Conservation (phyloP, 2,888 invertebrate genomes). For the Nysson spinosus region DNA sequence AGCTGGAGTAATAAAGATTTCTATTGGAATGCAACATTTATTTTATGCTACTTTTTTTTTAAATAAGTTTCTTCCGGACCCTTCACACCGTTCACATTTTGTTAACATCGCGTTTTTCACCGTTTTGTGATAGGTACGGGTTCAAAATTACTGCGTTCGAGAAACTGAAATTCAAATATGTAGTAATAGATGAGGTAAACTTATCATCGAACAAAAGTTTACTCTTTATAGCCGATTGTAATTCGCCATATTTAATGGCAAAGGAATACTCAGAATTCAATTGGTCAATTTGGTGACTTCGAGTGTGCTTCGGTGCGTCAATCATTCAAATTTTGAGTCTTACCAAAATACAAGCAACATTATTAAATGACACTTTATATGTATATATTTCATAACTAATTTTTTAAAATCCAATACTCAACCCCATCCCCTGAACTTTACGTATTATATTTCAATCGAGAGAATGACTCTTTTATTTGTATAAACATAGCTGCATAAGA, state of each 20-base stretch:
- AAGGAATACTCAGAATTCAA: conserved; percentile 44
- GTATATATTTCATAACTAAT: conserved; percentile 5
- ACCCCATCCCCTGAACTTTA: conserved; percentile 25
- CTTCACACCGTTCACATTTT: conserved; percentile 44
- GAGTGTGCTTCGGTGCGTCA: too few species aligned
- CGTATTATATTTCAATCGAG: conserved; percentile 37
- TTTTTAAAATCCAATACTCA: conserved; percentile 32
- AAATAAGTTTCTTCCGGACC: too few species aligned
- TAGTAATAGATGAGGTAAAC: conserved; percentile 35
- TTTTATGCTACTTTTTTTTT: conserved; percentile 69
- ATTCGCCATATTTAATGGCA: conserved; percentile 32
- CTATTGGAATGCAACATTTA: conserved; percentile 70
- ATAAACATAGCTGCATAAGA: conserved; percentile 41
- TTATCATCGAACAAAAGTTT: conserved; percentile 38
- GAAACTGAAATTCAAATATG: conserved; percentile 52
- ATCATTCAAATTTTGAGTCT: conserved; percentile 35
- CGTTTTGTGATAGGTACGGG: conserved; percentile 31
- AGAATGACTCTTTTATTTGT: conserved; percentile 37
- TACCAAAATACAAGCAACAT: conserved; percentile 9
- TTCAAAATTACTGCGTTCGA: conserved; percentile 26
- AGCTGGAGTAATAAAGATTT: conserved; percentile 56
- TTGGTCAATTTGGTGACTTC: conserved; percentile 16
- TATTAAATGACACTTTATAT: conserved; percentile 1
- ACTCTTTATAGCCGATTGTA: conserved; percentile 27
- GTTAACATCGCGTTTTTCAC: conserved; percentile 25